A percentile compares a stretch with the other conserved stretches of the same genome.
phyloP scores from a whole-genome alignment of 2,113 vertebrate species.

The Ifrita kowaldi region DNA sequence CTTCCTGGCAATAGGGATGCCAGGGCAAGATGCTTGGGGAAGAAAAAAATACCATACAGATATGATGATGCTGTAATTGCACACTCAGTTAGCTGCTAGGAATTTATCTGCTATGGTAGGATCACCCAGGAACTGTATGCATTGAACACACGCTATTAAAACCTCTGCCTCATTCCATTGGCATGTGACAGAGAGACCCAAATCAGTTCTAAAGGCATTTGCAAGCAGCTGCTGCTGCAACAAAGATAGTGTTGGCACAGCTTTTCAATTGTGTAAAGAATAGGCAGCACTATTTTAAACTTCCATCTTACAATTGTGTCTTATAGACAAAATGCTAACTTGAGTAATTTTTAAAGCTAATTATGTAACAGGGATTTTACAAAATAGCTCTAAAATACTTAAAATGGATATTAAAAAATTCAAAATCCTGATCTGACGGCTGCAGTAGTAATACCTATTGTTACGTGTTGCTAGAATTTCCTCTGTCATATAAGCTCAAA shows the following conservation, averaged over 20 bases:
- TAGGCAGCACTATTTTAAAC: background rate
- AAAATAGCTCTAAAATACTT: conserved; percentile 26
- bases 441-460: conserved; percentile 20
- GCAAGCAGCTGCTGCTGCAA: background rate
- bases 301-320: background rate
- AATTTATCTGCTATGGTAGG: background rate
- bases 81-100: background rate
- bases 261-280: conserved; percentile 15
- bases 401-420: conserved; percentile 28
- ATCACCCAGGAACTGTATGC: background rate
- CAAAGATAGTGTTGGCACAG: background rate
- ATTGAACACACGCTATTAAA: background rate
- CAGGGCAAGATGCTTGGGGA: background rate
- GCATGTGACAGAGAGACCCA: background rate
- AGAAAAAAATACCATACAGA: background rate
- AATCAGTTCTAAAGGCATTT: conserved; percentile 22
- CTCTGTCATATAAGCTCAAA: conserved; percentile 7
- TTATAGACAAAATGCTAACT: background rate
- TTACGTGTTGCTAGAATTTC: conserved; percentile 41
- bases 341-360: conserved; percentile 14
- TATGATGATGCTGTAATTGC: background rate
- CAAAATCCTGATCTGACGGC: conserved; percentile 20
- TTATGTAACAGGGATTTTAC: conserved; percentile 41
- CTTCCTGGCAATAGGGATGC: background rate
- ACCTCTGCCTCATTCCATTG: background rate